phyloP scores from a whole-genome alignment of 2,888 invertebrate species.

The Megamerina dolium region DNA sequence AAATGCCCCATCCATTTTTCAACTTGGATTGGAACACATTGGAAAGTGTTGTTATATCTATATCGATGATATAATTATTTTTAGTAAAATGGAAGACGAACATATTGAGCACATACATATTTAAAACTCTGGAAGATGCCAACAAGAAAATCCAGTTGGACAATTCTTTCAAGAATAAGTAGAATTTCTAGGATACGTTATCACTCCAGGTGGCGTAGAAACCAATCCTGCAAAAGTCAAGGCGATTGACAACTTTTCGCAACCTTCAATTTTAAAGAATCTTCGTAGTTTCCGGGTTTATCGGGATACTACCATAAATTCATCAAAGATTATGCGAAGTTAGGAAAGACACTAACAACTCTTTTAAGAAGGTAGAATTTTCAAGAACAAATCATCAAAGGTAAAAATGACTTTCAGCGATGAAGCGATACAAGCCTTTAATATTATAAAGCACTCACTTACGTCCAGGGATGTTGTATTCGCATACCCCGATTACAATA shows the following conservation, averaged over 20 bases:
- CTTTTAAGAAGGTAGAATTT: slow-evolving; percentile 18
- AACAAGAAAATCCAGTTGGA: too few relatives aligned
- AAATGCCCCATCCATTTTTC: too few relatives aligned
- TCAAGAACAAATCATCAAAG: too few relatives aligned
- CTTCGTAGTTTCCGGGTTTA: slow-evolving; percentile 16
- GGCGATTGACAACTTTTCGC: slow-evolving; percentile 9
- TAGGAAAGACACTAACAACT: slow-evolving; percentile 19
- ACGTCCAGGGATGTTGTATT: slow-evolving; percentile 14
- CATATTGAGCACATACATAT: too few relatives aligned
- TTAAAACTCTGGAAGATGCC: too few relatives aligned
- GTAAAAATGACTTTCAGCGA: slow-evolving; percentile 7
- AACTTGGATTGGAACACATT: too few relatives aligned
- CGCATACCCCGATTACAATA: too few relatives aligned
- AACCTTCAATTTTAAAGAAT: slow-evolving; percentile 16
- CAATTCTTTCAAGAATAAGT: too few relatives aligned
- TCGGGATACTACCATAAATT: slow-evolving; percentile 19
- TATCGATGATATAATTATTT: too few relatives aligned
- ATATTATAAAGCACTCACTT: slow-evolving; percentile 17
- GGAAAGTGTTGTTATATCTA: too few relatives aligned
- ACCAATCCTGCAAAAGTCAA: slow-evolving; percentile 11
- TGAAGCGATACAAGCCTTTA: slow-evolving; percentile 11
- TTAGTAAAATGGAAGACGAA: too few relatives aligned
- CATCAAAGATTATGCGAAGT: slow-evolving; percentile 17
- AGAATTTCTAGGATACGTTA: slow-evolving; percentile 16
- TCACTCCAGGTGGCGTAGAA: slow-evolving; percentile 14